Base-by-base conservation (phyloP, 2,888 invertebrate species). In the Liposcelis brunnea region DNA sequence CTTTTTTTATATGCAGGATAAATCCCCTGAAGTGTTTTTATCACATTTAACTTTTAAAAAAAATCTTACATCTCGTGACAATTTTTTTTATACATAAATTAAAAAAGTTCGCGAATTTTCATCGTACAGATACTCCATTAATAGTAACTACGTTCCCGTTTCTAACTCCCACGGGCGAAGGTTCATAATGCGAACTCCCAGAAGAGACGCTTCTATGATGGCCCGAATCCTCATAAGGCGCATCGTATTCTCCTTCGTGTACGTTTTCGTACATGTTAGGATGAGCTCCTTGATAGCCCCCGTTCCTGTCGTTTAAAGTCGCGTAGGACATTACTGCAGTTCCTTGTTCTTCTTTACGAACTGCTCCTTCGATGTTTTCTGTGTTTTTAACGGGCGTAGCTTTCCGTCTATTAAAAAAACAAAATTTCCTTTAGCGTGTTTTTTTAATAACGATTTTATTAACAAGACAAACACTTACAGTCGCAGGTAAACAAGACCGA, bases 241-340 rank as follows among this genome's bases (percentile, higher is more conserved):
- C 77, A 59, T 82, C 81, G 58, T 82, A 82, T 53, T 74, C 74
- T 48, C 72, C 73, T 57, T 74, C 74, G 53, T 75, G 74, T 48
- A 74, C 71, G 50, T 67, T 67, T 54, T 64, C 64, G 50, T 64
- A 65, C 57, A 63, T 62, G 49, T 61, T 74, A 60, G 54, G 65
- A 50, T 70, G 66, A 14, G 68, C 62, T 2, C 68, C 68, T 26
- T 26, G 26, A 44, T 54, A 49, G 31, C 54, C 49, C 16, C 53
- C 51, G 52, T 75, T 77, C 4, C 70, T 70, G 52, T 83, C 26
- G 59, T 81, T 84, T 1, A 86, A 63, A 1, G 82, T 83, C 16
- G 86, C 81, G 59, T 86, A 87, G 43, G 85, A 86, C 84, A 86
- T 86, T 0, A 86, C 86, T 0, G 86, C 84, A 0, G 86, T 85